phyloP scores from a whole-genome alignment of 2,888 invertebrate species.

The Erebia epiphron region DNA sequence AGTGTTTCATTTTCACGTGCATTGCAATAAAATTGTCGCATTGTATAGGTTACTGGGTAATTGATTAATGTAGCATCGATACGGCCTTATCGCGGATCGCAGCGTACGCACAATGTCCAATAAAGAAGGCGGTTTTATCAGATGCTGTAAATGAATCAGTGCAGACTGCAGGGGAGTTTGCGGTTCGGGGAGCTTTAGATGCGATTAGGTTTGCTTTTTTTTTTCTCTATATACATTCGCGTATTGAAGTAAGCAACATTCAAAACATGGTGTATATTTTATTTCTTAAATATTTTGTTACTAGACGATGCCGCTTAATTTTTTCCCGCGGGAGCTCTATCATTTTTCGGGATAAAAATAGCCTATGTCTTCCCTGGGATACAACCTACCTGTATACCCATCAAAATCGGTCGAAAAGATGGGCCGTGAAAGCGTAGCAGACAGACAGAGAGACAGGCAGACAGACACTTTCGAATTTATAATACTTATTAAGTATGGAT shows the following conservation, averaged over 20 bases:
- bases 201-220: constrained; percentile 34
- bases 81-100: constrained; percentile 70
- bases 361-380: no score
- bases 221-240: constrained; percentile 27
- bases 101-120: constrained; percentile 76
- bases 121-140: constrained; percentile 77
- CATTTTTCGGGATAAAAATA: no score
- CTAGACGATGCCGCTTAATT: no score
- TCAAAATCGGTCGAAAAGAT: no score
- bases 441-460: no score
- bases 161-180: constrained; percentile 42
- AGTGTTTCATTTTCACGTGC: constrained; percentile 71
- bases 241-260: constrained; percentile 21
- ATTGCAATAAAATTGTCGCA: constrained; percentile 68
- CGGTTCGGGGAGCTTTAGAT: constrained; percentile 47
- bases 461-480: no score
- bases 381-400: no score
- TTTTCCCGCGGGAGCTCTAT: no score
- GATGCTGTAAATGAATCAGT: constrained; percentile 77
- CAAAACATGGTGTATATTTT: background rate
- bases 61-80: constrained; percentile 72
- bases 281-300: background rate
- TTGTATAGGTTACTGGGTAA: constrained; percentile 55
- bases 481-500: no score
- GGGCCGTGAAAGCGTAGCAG: no score